These are phyloP conservation scores for Papilio glaucus DNA, from an alignment of 1,140 invertebrate genomes.

Conservation along the genomic window DNA sequence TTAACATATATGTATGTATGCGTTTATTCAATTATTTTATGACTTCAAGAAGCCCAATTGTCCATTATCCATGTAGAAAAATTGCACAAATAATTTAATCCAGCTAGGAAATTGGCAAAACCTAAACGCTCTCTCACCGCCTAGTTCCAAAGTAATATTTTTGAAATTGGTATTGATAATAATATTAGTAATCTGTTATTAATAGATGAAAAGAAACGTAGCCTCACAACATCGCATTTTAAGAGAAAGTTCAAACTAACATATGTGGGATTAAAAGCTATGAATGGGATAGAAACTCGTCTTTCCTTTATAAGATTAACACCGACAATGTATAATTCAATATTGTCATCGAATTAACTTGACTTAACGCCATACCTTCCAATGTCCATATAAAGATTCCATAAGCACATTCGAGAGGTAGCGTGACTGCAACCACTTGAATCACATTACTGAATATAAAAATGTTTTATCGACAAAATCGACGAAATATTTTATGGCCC, in stretches of 20 bases:
- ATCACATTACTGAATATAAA: constrained; percentile 20
- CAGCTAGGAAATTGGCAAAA: not conserved
- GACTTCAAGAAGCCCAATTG: not conserved
- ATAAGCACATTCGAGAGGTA: constrained; percentile 19
- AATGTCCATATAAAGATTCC: constrained; percentile 25
- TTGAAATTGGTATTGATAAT: not conserved
- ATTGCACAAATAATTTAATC: not conserved
- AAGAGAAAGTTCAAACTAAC: constrained; percentile 15
- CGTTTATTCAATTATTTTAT: no score
- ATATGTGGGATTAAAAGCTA: constrained; percentile 20
- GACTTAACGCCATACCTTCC: constrained; percentile 26
- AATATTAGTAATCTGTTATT: not conserved
- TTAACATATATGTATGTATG: no score
- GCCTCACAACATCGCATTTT: not conserved
- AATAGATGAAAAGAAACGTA: not conserved
- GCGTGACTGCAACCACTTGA: constrained; percentile 32
- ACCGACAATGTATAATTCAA: constrained; percentile 32
- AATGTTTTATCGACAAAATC: constrained; percentile 36
- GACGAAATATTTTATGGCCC: constrained; percentile 26
- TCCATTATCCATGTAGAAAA: not conserved
- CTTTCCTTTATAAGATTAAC: constrained; percentile 22
- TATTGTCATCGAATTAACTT: constrained; percentile 31
- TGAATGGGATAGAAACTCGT: constrained; percentile 20
- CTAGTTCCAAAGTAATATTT: not conserved
- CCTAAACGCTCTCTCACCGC: no score